A percentile compares a stretch with the other conserved stretches of the same genome.
Evolutionary conservation across 2,113 vertebrate species (phyloP).

Genomic region (Leptodactylus fuscus): DNA sequence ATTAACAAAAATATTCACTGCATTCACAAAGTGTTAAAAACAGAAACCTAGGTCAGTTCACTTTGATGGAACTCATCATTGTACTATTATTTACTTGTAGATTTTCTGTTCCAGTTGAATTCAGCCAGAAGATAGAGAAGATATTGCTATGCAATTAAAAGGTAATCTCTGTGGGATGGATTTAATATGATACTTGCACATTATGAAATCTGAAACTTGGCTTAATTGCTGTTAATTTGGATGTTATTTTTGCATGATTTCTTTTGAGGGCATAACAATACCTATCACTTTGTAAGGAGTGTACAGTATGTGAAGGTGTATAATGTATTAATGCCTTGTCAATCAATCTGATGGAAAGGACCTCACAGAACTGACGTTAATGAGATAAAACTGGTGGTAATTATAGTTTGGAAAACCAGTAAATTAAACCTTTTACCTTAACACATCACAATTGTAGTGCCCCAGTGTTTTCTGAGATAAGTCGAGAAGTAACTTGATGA

Average conservation of each 20-base stretch:
- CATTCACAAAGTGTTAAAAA: background rate
- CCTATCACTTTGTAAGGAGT: conserved; percentile 50
- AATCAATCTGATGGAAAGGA: conserved; percentile 53
- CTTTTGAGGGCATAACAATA: conserved; percentile 60
- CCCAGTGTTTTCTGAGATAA: conserved; percentile 30
- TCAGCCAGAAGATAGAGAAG: background rate
- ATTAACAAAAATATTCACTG: background rate
- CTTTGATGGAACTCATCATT: background rate
- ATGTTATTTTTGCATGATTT: conserved; percentile 59
- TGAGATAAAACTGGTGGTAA: conserved; percentile 52
- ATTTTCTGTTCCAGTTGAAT: background rate
- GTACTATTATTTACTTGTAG: background rate
- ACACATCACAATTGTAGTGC: conserved; percentile 29
- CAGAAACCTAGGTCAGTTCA: background rate
- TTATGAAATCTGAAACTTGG: conserved; percentile 43
- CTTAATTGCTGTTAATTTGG: conserved; percentile 57
- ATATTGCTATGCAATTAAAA: conserved; percentile 35
- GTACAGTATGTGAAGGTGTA: conserved; percentile 54
- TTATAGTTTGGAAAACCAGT: conserved; percentile 50
- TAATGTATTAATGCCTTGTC: conserved; percentile 51
- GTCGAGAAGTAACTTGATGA: conserved; percentile 36
- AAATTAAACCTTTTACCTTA: conserved; percentile 53
- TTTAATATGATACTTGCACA: conserved; percentile 40
- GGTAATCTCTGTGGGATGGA: conserved; percentile 24
- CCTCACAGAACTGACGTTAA: conserved; percentile 54